These are phyloP conservation scores for Lophotriccus pileatus DNA, from an alignment of 2,797 vertebrate genomes.

Conservation along the genomic window DNA sequence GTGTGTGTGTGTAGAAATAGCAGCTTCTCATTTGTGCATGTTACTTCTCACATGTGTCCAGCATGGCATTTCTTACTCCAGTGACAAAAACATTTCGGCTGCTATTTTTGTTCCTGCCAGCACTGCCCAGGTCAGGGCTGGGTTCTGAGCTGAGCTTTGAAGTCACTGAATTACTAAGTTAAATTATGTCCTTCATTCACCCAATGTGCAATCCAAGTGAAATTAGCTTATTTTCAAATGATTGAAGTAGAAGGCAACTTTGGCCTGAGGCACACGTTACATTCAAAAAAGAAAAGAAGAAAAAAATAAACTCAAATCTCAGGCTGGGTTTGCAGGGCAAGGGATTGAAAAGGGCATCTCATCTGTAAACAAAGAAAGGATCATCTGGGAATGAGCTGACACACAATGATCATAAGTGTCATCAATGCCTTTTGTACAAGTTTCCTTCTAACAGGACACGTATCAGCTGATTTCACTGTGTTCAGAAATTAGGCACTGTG, in stretches of 20 bases:
- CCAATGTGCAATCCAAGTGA: neutral
- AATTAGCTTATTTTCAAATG: neutral
- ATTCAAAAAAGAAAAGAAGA: neutral
- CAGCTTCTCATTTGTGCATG: neutral
- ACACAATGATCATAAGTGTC: neutral
- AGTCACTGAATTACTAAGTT: neutral
- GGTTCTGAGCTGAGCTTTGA: neutral
- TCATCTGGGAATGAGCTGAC: slow-evolving; percentile 12
- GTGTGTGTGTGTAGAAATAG: neutral
- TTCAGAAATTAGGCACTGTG: neutral
- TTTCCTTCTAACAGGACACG: neutral
- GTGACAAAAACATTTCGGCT: neutral
- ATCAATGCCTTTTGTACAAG: neutral
- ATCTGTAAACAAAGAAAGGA: slow-evolving; percentile 43
- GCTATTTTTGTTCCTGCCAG: slow-evolving; percentile 22
- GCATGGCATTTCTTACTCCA: neutral
- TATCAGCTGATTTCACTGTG: neutral
- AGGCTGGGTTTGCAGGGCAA: neutral
- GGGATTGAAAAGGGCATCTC: neutral
- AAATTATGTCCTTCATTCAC: neutral
- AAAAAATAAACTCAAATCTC: neutral
- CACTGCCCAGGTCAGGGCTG: neutral
- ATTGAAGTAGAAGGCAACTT: neutral
- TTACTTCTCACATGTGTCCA: neutral
- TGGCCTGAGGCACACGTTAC: neutral